These are phyloP conservation scores for Apodemia zela DNA, from an alignment of 2,888 invertebrate species.

Conservation along the genomic window DNA sequence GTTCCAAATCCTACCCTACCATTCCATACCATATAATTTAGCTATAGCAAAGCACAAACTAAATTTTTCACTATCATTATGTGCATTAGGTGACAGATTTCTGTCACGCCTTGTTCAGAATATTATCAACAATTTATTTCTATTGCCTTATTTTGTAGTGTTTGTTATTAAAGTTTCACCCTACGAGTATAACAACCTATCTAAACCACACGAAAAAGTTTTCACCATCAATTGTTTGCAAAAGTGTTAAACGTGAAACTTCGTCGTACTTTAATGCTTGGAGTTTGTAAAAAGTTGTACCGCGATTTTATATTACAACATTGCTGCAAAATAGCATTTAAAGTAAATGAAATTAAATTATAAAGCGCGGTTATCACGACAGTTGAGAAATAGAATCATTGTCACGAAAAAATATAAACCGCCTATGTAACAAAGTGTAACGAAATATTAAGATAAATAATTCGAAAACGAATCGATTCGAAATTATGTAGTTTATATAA, in stretches of 20 bases:
- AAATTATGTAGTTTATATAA: not conserved
- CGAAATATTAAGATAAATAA: not conserved
- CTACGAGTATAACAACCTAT: no score
- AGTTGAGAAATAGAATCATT: conserved; percentile 47
- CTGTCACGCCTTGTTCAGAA: no score
- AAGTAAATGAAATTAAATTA: conserved; percentile 42
- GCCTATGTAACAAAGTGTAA: not conserved
- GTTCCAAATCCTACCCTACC: no score
- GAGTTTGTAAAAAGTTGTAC: not conserved
- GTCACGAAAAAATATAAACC: conserved; percentile 41
- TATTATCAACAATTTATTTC: no score
- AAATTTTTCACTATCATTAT: no score
- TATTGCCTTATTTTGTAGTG: no score
- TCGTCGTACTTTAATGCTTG: not conserved
- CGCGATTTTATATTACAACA: conserved; percentile 24
- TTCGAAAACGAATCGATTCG: not conserved
- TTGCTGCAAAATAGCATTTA: conserved; percentile 4
- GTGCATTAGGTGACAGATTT: no score
- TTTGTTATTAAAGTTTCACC: no score
- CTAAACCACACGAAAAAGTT: no score
- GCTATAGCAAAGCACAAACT: no score
- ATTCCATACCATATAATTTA: no score
- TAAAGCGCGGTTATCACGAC: conserved; percentile 57
- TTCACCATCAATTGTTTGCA: not conserved
- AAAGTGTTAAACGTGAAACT: not conserved